These are phyloP conservation scores for Hylia prasina DNA, from an alignment of 2,113 vertebrate genomes.

Conservation along the genomic window DNA sequence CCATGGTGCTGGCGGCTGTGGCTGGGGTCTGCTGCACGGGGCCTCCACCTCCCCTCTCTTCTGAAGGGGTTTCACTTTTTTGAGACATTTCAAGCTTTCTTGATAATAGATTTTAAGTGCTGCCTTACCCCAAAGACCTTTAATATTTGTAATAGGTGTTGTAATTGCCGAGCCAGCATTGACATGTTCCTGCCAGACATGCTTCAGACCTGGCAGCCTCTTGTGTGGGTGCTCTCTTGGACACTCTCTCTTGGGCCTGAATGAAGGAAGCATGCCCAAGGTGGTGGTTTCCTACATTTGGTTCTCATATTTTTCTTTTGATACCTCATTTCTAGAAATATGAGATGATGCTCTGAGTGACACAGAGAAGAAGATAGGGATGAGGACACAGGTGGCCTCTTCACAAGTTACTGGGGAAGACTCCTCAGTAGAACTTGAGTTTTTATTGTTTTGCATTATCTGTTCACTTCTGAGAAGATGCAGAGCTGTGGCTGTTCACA, in stretches of 20 bases:
- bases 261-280: background rate
- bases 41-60: background rate
- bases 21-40: background rate
- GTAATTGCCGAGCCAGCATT: background rate
- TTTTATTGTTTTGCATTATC: background rate
- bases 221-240: background rate
- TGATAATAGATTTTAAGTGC: background rate
- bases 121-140: background rate
- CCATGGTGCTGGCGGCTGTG: rapidly evolving
- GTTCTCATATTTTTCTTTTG: background rate
- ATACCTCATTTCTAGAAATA: background rate
- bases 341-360: background rate
- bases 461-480: background rate
- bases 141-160: background rate
- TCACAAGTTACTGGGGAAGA: background rate
- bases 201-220: background rate
- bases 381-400: rapidly evolving
- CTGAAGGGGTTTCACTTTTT: background rate
- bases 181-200: background rate
- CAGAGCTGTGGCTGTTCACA: background rate
- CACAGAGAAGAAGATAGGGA: background rate
- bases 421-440: background rate
- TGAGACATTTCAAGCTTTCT: background rate
- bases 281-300: background rate
- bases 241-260: background rate